phyloP scores from a whole-genome alignment of 2,888 invertebrate genomes.

The Theodoxus fluviatilis region DNA sequence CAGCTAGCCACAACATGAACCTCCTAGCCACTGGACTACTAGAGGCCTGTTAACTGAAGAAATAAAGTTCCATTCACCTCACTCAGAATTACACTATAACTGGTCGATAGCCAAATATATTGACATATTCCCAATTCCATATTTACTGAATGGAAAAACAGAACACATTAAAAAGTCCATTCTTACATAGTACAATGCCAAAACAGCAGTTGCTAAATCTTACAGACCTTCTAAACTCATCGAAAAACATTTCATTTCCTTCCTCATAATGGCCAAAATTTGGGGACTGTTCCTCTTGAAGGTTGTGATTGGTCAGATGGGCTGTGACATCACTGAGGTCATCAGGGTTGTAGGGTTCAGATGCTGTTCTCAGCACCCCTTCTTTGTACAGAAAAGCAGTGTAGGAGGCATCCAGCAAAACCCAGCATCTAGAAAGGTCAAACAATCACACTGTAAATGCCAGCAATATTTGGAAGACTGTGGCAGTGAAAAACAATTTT shows the following conservation, averaged over 20 bases:
- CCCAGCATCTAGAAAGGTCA: conserved; percentile 46
- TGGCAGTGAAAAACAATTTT: not conserved
- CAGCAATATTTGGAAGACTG: not conserved
- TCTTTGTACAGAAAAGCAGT: conserved; percentile 48
- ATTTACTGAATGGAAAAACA: not conserved
- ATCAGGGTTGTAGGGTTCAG: conserved; percentile 44
- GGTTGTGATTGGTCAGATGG: conserved; percentile 54
- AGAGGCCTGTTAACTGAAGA: too few relatives aligned
- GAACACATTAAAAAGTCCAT: not conserved
- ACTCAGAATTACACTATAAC: too few relatives aligned
- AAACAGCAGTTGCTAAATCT: not conserved
- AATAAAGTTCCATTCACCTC: too few relatives aligned
- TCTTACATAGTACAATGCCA: not conserved
- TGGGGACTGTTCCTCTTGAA: conserved; percentile 46
- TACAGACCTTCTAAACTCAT: conserved; percentile 44
- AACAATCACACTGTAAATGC: not conserved
- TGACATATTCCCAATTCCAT: not conserved
- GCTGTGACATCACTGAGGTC: conserved; percentile 43
- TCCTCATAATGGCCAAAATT: conserved; percentile 52
- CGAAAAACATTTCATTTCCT: conserved; percentile 58
- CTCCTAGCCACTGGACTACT: too few relatives aligned
- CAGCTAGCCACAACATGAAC: too few relatives aligned
- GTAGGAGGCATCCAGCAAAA: conserved; percentile 46
- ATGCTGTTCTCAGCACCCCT: conserved; percentile 52
- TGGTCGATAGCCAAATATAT: too few relatives aligned